Percentiles rank a stretch among this genome's conserved stretches.
phyloP scores from a whole-genome alignment of 2,888 invertebrate genomes.

The Sphaeridia pumilis region DNA sequence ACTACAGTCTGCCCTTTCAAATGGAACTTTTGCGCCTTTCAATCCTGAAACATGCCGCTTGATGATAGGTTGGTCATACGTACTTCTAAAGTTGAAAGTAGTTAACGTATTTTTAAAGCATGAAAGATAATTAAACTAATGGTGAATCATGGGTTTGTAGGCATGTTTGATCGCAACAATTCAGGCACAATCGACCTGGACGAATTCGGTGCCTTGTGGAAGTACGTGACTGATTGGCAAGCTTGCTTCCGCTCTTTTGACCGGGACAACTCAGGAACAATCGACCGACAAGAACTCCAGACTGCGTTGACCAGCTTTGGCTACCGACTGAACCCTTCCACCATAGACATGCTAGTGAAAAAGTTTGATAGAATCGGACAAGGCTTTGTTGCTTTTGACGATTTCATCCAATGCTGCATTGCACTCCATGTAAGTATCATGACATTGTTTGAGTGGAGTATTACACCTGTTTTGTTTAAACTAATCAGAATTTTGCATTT shows the following conservation, averaged over 20 bases:
- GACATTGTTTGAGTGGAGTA: background rate
- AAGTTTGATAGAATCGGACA: constrained; percentile 90
- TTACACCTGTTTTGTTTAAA: background rate
- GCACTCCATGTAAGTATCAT: constrained; percentile 68
- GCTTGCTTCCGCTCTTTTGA: constrained; percentile 61
- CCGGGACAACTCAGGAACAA: constrained; percentile 67
- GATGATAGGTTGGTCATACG: constrained; percentile 78
- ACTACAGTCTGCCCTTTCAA: constrained; percentile 79
- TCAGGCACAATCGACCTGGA: constrained; percentile 84
- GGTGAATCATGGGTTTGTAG: constrained; percentile 36
- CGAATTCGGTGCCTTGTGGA: constrained; percentile 93
- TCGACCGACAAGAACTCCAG: constrained; percentile 77
- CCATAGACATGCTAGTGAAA: constrained; percentile 63
- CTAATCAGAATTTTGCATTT: too few species aligned
- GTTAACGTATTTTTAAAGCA: background rate
- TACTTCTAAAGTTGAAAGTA: background rate
- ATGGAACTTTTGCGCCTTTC: constrained; percentile 95
- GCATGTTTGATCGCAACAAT: constrained; percentile 83
- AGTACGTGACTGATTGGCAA: constrained; percentile 47
- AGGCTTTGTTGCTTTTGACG: constrained; percentile 89
- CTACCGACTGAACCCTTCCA: constrained; percentile 64
- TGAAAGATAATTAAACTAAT: background rate
- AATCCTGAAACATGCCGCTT: constrained; percentile 93
- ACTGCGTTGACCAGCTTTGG: constrained; percentile 87
- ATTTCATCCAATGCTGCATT: constrained; percentile 94